phyloP scores from a whole-genome alignment of 2,888 invertebrate genomes.

The Pterobdella sp. region DNA sequence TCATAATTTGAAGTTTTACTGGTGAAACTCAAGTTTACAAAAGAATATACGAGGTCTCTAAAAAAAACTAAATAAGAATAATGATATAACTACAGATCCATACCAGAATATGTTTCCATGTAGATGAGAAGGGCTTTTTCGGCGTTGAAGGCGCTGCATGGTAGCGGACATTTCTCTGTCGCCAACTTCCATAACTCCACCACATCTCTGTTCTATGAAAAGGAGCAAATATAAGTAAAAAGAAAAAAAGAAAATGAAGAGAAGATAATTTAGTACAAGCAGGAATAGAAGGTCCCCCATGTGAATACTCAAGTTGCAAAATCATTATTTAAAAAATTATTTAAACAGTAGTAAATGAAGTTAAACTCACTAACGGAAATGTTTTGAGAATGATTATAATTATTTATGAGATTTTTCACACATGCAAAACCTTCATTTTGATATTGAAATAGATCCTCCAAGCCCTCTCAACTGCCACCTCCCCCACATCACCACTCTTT shows the following conservation, averaged over 20 bases:
- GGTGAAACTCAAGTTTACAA: not conserved
- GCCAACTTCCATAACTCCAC: not conserved
- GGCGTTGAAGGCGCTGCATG: not conserved
- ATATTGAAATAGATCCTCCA: not conserved
- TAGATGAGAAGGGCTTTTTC: not conserved
- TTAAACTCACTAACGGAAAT: no score
- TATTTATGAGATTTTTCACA: not conserved
- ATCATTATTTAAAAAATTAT: no score
- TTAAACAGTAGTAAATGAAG: no score
- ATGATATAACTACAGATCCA: not conserved
- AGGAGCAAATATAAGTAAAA: no score
- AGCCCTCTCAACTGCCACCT: not conserved
- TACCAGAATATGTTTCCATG: conserved; percentile 8
- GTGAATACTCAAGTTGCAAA: no score
- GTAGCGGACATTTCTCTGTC: conserved; percentile 1
- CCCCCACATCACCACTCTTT: not conserved
- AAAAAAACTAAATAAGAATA: not conserved
- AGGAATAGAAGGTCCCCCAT: no score
- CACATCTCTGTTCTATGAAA: not conserved
- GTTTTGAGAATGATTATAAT: no score
- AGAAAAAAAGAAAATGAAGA: no score
- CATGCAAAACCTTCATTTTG: not conserved
- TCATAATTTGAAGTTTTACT: not conserved
- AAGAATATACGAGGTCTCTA: no score
- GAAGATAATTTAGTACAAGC: no score